phyloP scores from a whole-genome alignment of 2,797 vertebrate species.

The Leptoclinus maculatus region DNA sequence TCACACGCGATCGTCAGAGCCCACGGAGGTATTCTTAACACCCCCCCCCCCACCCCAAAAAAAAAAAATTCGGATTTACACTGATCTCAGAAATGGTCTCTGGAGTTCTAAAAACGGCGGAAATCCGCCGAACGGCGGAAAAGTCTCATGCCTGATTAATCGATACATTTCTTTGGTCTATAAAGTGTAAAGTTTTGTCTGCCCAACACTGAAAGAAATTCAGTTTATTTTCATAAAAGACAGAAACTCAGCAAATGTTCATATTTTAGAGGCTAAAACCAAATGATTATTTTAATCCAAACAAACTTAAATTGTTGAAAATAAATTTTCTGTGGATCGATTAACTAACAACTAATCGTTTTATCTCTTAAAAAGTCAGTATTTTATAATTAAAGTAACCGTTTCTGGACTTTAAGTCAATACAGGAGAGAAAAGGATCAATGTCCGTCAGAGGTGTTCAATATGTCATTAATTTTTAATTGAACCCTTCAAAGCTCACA shows the following conservation, averaged over 20 bases:
- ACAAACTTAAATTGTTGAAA: neutral
- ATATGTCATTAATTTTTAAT: neutral
- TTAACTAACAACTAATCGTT: neutral
- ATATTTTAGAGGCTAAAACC: neutral
- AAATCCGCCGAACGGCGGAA: no score
- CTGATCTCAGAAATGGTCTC: no score
- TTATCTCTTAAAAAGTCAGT: neutral
- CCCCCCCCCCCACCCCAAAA: no score
- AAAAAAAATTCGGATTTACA: no score
- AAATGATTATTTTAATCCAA: neutral
- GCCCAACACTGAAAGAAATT: neutral
- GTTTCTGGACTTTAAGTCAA: no score
- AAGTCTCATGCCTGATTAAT: no score
- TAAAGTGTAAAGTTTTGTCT: no score
- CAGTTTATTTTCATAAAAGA: neutral
- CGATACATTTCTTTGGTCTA: neutral
- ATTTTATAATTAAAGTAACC: neutral
- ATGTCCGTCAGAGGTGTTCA: neutral
- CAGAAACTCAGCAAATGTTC: neutral
- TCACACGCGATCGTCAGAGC: no score
- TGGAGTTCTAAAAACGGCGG: no score
- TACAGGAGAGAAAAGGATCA: neutral
- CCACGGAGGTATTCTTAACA: no score
- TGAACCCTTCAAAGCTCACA: neutral
- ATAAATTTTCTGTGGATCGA: no score